Base-by-base conservation (phyloP, 2,113 vertebrate species). In the Phycodurus eques region DNA sequence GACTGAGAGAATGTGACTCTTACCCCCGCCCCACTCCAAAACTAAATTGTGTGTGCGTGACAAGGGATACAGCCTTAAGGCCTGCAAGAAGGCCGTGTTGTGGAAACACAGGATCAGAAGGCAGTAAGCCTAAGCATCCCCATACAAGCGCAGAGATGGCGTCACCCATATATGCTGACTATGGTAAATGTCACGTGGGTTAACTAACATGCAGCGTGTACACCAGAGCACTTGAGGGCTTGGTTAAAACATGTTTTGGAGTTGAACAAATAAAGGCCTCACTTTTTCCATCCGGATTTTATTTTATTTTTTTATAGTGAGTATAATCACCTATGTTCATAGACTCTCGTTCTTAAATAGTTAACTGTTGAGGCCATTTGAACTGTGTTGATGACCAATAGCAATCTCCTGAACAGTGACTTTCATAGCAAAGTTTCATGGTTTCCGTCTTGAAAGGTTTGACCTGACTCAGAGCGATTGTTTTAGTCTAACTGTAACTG, bases 61-160 rank as follows among this genome's bases (percentile, higher is more conserved):
- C 77, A 13, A 66, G 51, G 35, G 65, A 68, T 68, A 31, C 2
- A 65, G 63, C 61, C 63, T 44, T 0, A 43, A 76, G 81, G 73
- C 68, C 47, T 73, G 59, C 56, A 67, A 47, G 68, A 22, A 27
- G 62, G 49, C 51, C 19, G 63, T 80, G 79, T 83, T 89, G 74
- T 87, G 86, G 81, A 88, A 86, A 85, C 75, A 83, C 19, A 2
- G 14, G 42, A 72, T 82, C 70, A 85, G 77, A 80, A 73, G 65
- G 35, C 35, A 39, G 35, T 39, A 5, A 39, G 68, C 69, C 51
- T 68, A 47, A 22, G 31, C 74, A 68, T 75, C 79, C 33, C 70
- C 67, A 62, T 53, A 75, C 69, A 69, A n/a, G 49, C 46, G 47
- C 71, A 78, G 56, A 74, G 62, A 57, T 53, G 49, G 49, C 17